These are phyloP conservation scores for Sturmia bella DNA, from an alignment of 2,888 invertebrate genomes.

Conservation along the genomic window DNA sequence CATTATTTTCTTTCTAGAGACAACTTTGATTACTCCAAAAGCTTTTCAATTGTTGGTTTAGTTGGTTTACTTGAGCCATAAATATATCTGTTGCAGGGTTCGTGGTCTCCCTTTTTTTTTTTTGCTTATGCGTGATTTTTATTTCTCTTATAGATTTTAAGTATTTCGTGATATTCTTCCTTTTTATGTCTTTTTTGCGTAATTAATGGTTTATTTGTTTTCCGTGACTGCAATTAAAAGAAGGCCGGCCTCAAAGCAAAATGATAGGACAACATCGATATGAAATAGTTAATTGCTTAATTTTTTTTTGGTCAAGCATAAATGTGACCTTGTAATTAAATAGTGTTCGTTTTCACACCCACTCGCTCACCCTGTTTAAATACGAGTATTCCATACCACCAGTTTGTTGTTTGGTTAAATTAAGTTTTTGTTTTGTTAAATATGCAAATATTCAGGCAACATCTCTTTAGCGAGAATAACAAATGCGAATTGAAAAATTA, in stretches of 20 bases:
- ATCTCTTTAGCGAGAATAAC: background rate
- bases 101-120: background rate
- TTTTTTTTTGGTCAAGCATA: background rate
- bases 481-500: background rate
- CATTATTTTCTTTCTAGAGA: too few relatives aligned
- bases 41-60: too few relatives aligned
- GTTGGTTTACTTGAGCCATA: too few relatives aligned
- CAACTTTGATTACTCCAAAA: too few relatives aligned
- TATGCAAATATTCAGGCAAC: conserved; percentile 5
- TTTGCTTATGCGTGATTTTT: background rate
- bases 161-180: background rate
- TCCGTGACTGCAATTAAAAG: background rate
- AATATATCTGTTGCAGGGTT: too few relatives aligned
- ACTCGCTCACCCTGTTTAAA: too few relatives aligned
- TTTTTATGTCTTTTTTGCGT: background rate
- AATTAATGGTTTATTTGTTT: conserved; percentile 2
- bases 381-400: background rate
- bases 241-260: background rate
- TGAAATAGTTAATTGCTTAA: conserved; percentile 35
- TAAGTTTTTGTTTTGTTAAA: conserved; percentile 4
- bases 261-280: conserved; percentile 2
- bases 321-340: background rate
- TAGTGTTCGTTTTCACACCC: background rate
- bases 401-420: background rate
- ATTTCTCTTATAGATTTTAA: background rate